Base-by-base conservation (phyloP, 1,140 invertebrate genomes). In the Latrodectus geometricus region DNA sequence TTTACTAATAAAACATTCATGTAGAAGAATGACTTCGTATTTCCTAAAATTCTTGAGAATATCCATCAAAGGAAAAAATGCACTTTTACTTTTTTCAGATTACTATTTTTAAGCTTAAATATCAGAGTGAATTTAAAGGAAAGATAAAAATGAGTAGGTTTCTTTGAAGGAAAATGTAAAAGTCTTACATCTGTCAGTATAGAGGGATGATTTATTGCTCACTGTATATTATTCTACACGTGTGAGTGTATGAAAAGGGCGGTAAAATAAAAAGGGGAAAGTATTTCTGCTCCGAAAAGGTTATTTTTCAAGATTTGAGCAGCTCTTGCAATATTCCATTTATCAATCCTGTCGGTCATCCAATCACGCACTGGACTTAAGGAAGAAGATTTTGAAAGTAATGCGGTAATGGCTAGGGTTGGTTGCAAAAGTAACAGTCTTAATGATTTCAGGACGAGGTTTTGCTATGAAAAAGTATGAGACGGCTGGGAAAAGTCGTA, bases 281-380 rank as follows among this genome's bases (percentile, higher is more conserved):
- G 65, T 49, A 65, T 79, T 68, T 79, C 49, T 69, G 35, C 48
- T 65, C 69, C 20, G 61, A 23, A n/a, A 79, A 69, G 69, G 61
- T 79, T 79, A 79, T 79, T 79, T 79, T 79, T 79, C 77, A 79
- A 79, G 77, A 79, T 79, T 79, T 79, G 66, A 79, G 77, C 77
- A 79, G 77, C 69, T 79, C 68, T 23, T n/a, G 49, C 77, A 79
- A 68, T 79, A 68, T 79, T 79, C 77, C 77, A 79, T 79, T 79
- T 79, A 79, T 79, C 77, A 79, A 61, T 23, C 21, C 65, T 68
- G 65, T 68, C 77, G 77, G 77, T 79, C 77, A 79, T 79, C 61
- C 65, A 79, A 65, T 79, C 23, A 14, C 61, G 77, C 49, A 79
- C 61, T 48, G 35, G 77, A 79, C 77, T 79, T 79, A 79, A 65